Evolutionary conservation across 2,888 invertebrate species (phyloP).

Genomic region (Gortyna flavago): DNA sequence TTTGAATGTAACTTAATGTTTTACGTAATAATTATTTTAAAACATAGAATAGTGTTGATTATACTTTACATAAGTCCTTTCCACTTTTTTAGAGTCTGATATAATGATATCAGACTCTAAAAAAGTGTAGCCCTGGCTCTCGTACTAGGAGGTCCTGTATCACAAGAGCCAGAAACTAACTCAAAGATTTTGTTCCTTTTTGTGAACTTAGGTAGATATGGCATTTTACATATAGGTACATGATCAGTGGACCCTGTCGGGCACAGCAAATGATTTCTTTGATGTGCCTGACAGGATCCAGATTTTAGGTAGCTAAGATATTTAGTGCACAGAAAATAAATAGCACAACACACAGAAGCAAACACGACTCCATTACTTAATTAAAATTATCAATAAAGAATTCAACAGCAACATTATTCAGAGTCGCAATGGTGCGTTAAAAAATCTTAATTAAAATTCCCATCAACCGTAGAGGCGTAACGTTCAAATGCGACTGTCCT

Average conservation of each 20-base stretch:
- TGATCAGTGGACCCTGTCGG: not conserved
- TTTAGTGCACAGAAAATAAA: not conserved
- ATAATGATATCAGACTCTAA: too few relatives aligned
- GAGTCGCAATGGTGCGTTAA: slow-evolving; percentile 58
- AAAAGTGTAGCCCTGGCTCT: too few relatives aligned
- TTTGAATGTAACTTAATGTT: too few relatives aligned
- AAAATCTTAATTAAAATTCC: slow-evolving; percentile 78
- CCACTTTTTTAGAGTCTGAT: too few relatives aligned
- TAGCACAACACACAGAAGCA: not conserved
- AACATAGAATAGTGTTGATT: too few relatives aligned
- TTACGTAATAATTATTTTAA: too few relatives aligned
- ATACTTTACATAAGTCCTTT: too few relatives aligned
- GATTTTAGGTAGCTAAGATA: not conserved
- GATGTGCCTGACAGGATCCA: too few relatives aligned
- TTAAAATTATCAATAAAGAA: slow-evolving; percentile 42
- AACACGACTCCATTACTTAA: slow-evolving; percentile 16
- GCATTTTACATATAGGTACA: not conserved
- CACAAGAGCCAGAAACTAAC: too few relatives aligned
- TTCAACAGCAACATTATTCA: slow-evolving; percentile 37
- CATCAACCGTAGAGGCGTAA: slow-evolving; percentile 77
- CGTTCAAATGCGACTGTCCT: slow-evolving; percentile 75
- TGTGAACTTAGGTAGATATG: not conserved
- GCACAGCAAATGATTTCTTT: not conserved
- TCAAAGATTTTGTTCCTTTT: too few relatives aligned
- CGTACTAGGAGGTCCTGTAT: too few relatives aligned